phyloP scores from a whole-genome alignment of 2,113 vertebrate genomes.

The Elachura formosa region DNA sequence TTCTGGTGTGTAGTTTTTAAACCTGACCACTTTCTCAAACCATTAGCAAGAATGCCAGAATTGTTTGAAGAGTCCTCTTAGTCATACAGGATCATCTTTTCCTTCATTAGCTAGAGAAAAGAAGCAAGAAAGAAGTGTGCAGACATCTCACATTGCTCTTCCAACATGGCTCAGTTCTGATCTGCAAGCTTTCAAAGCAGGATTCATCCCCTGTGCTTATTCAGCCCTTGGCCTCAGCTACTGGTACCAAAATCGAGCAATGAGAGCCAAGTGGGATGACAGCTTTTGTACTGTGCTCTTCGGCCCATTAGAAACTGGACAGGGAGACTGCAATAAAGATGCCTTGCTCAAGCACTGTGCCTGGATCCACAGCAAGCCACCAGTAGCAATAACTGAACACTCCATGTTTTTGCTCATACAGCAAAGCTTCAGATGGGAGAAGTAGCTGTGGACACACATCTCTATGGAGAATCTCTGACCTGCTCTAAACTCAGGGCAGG shows the following conservation, averaged over 20 bases:
- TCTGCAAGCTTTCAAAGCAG: background rate
- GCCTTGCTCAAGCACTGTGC: background rate
- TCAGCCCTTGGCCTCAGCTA: background rate
- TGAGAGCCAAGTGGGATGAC: slow-evolving; percentile 22
- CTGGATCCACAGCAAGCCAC: background rate
- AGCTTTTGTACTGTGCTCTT: slow-evolving; percentile 23
- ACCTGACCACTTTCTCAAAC: background rate
- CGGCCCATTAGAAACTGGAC: slow-evolving; percentile 27
- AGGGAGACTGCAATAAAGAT: background rate
- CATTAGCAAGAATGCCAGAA: background rate
- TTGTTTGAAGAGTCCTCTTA: background rate
- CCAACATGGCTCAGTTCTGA: background rate
- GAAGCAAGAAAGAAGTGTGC: background rate
- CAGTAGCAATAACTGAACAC: background rate
- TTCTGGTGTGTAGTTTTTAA: background rate
- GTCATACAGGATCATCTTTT: background rate
- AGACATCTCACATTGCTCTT: background rate
- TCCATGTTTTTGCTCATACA: background rate
- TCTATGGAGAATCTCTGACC: background rate
- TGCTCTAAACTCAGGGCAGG: background rate
- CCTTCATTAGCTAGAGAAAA: background rate
- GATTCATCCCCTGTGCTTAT: background rate
- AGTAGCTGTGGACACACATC: background rate
- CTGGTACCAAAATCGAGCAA: background rate
- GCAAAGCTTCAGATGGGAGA: background rate